Percentiles rank a stretch among this genome's conserved stretches.
Conservation (phyloP, 2,113 vertebrate species). For the Cyphomyrus discorhynchus region DNA sequence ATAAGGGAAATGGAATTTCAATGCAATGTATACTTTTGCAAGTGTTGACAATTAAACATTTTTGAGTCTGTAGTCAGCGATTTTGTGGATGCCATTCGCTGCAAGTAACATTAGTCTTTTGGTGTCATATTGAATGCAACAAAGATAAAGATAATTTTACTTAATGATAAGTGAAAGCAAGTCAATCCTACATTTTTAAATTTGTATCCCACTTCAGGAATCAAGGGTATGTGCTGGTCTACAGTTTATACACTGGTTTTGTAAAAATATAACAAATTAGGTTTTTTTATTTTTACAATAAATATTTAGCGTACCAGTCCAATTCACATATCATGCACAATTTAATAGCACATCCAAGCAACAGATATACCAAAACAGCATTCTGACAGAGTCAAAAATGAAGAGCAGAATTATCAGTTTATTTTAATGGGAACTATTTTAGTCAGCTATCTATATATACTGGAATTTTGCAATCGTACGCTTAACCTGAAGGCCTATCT, state of each 20-base stretch:
- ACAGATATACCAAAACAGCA: neutral
- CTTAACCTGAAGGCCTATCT: neutral
- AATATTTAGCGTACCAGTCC: neutral
- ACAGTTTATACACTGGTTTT: neutral
- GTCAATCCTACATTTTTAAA: neutral
- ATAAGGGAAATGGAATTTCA: neutral
- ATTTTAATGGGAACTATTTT: neutral
- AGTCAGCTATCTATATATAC: neutral
- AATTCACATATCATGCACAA: neutral
- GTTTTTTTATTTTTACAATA: neutral
- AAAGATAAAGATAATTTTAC: neutral
- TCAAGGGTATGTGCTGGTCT: neutral
- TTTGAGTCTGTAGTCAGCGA: neutral
- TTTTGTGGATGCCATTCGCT: neutral
- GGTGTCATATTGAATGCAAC: neutral
- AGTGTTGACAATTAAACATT: neutral
- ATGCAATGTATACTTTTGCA: neutral
- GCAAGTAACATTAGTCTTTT: neutral
- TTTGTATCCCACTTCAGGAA: neutral
- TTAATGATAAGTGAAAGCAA: neutral
- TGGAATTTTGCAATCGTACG: neutral
- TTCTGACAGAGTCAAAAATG: neutral
- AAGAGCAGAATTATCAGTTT: neutral
- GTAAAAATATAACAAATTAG: neutral
- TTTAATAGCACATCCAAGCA: neutral